phyloP scores from a whole-genome alignment of 53 echinoderm and acorn worm species.

The Actinopyga echinites region DNA sequence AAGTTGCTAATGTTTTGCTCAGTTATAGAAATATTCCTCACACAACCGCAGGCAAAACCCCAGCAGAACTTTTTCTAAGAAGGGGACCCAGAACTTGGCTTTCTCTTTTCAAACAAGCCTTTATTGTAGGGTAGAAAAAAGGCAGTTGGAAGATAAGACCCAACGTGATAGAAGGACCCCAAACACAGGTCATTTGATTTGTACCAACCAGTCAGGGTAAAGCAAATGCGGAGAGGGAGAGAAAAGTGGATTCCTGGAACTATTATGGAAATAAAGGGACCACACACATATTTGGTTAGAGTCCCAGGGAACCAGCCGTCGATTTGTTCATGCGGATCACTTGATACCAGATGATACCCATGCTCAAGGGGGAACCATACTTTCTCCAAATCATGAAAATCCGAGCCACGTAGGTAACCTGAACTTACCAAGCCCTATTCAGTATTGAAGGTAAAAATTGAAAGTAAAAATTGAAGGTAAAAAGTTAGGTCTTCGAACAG shows the following conservation, averaged over 20 bases:
- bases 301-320: conserved; percentile 40
- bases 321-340: conserved; percentile 58
- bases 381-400: not conserved
- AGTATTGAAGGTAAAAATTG: no score
- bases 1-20: conserved; percentile 54
- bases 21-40: conserved; percentile 51
- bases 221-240: not conserved
- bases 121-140: no score
- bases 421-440: no score
- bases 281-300: conserved; percentile 40
- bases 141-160: no score
- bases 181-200: conserved; percentile 17
- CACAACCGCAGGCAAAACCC: conserved; percentile 64
- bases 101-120: not conserved
- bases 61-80: conserved; percentile 56
- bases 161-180: no score
- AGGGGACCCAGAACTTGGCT: conserved; percentile 50
- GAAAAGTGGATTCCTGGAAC: conserved; percentile 36
- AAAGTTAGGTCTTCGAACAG: no score
- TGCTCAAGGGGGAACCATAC: not conserved
- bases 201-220: conserved; percentile 1
- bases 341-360: conserved; percentile 45
- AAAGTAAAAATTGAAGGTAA: no score
- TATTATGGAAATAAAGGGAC: conserved; percentile 41
- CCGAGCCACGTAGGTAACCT: no score